These are phyloP conservation scores for Dysmachus trigonus DNA, from an alignment of 2,888 invertebrate genomes.

Conservation along the genomic window DNA sequence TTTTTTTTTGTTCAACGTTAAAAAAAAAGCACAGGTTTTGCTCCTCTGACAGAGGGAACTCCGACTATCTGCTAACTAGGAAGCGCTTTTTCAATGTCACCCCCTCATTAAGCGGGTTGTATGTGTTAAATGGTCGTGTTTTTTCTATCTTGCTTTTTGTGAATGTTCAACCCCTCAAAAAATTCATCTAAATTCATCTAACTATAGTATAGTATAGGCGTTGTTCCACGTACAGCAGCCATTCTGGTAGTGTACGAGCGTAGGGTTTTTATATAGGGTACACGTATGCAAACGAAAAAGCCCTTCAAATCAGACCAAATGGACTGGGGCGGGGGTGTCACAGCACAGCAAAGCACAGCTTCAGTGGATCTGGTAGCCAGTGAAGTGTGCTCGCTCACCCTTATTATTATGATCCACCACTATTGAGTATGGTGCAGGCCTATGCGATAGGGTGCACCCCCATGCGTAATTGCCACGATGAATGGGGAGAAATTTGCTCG, in stretches of 20 bases:
- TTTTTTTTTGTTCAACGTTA: neutral
- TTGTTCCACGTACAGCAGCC: constrained; percentile 8
- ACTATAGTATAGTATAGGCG: constrained; percentile 45
- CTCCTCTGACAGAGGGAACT: constrained; percentile 3
- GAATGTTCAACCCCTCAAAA: constrained; percentile 43
- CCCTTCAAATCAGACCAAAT: constrained; percentile 37
- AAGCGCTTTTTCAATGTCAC: constrained; percentile 38
- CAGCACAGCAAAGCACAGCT: neutral
- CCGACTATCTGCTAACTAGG: constrained; percentile 12
- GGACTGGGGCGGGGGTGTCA: neutral
- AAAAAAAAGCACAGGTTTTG: constrained; percentile 9
- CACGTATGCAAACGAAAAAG: constrained; percentile 24
- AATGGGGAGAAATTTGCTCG: constrained; percentile 7
- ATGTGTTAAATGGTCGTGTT: constrained; percentile 28
- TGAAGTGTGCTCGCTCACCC: constrained; percentile 25
- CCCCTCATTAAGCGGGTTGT: constrained; percentile 28
- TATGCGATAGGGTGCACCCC: constrained; percentile 22
- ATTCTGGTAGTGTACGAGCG: neutral
- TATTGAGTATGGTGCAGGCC: constrained; percentile 27
- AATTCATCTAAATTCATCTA: constrained; percentile 49
- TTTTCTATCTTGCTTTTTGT: constrained; percentile 18
- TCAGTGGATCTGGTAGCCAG: constrained; percentile 10
- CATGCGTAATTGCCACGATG: constrained; percentile 35
- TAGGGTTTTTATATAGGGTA: neutral
- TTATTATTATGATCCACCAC: constrained; percentile 30